These are phyloP conservation scores for Ptychoptera contaminata DNA, from an alignment of 2,888 invertebrate genomes.

Conservation along the genomic window DNA sequence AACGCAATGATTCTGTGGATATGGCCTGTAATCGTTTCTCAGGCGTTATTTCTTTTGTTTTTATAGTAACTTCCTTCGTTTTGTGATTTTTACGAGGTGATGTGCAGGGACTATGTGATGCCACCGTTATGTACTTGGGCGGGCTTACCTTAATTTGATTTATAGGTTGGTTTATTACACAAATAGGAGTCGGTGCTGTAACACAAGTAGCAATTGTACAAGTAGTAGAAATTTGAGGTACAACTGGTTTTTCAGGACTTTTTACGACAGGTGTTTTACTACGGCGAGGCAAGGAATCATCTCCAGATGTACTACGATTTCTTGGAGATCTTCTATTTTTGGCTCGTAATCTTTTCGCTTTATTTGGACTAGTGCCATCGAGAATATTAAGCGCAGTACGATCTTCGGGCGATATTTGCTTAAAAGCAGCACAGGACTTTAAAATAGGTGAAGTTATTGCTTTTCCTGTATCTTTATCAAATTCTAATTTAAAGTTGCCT, in stretches of 20 bases:
- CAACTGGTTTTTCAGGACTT: constrained; percentile 10
- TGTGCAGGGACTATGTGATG: constrained; percentile 6
- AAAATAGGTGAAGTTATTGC: constrained; percentile 33
- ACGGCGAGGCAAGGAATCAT: constrained; percentile 17
- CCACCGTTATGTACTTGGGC: constrained; percentile 21
- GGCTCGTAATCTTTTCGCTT: constrained; percentile 29
- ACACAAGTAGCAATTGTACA: not conserved
- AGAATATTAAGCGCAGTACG: constrained; percentile 14
- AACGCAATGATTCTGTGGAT: constrained; percentile 72
- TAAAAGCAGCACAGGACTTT: constrained; percentile 14
- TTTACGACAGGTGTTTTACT: constrained; percentile 5
- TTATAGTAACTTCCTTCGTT: constrained; percentile 18
- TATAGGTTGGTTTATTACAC: not conserved
- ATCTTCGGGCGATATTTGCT: constrained; percentile 24
- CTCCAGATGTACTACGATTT: constrained; percentile 20
- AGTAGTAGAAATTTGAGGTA: not conserved
- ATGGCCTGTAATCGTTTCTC: constrained; percentile 55
- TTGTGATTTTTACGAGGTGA: constrained; percentile 13
- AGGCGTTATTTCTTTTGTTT: constrained; percentile 35
- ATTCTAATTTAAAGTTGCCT: constrained; percentile 64
- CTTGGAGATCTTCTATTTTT: constrained; percentile 28
- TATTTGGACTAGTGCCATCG: constrained; percentile 26
- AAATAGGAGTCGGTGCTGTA: not conserved
- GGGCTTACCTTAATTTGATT: constrained; percentile 28
- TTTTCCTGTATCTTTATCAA: constrained; percentile 15